Evolutionary conservation across 2,888 invertebrate species (phyloP), one percentile per base, ranked within the genome.

Genomic region (Andrena marginata): DNA sequence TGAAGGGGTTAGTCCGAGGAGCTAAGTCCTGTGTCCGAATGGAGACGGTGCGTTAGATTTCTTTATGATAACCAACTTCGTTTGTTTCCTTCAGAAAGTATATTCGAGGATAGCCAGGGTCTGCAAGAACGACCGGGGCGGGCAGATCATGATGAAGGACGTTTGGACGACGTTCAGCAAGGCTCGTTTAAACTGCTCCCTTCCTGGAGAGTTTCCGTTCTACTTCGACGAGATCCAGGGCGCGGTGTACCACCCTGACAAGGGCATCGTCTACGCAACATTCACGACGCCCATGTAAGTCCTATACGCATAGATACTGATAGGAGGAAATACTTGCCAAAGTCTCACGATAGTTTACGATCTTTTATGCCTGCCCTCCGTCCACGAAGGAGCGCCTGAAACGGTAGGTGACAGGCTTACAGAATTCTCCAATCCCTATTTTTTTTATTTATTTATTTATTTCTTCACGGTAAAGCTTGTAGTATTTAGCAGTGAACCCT

Each of bases 91-190:
- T 8, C 94, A 98, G 98, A 96, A 96, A 89, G 96, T 98, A 51
- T 98, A 98, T 94, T 98, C 98, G 1, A 96, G 99, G 85, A 97
- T 99, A 75, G 98, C 98, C 0, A 95, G 99, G 70, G 97, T 99
- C 2, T 99, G 99, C 93, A 98, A 98, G 94, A 97, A 97, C 92
- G 99, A 99, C 93, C 95, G 95, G 2, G 97, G 97, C n/a, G 97
- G 97, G 3, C 96, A 96, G 88, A 95, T 96, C 77, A 95, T 97
- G 93, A 95, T 97, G 92, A 97, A 96, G 87, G 97, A 98, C 88
- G 97, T 97, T 87, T 99, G 98, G 98, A 97, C 98, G n/a, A 98
- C 98, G 0, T 98, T 97, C 93, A 95, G 97, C 20, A 98, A 98
- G 94, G 98, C 98, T 0, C 95, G 98, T 0, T 94, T 98, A 10